A percentile compares a stretch with the other conserved stretches of the same genome.
These are phyloP conservation scores for Microcebus murinus DNA, from an alignment of 2,113 vertebrate genomes.

Conservation along the genomic window DNA sequence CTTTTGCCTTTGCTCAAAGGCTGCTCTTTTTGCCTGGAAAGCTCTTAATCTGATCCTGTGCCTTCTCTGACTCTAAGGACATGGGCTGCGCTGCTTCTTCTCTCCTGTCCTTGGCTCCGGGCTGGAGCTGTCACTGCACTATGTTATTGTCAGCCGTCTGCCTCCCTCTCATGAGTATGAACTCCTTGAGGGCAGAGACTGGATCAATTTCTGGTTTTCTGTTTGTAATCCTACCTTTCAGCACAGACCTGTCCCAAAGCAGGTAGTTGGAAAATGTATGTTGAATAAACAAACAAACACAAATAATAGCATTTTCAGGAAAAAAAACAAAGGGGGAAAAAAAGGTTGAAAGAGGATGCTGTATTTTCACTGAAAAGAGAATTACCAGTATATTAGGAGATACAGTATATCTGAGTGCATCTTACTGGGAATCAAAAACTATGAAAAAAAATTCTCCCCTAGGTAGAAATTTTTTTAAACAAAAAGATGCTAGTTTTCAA, in stretches of 20 bases:
- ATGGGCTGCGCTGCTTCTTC: background rate
- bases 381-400: background rate
- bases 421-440: background rate
- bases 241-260: background rate
- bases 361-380: background rate
- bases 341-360: background rate
- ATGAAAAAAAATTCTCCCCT: background rate
- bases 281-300: constrained; percentile 3
- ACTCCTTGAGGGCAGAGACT: constrained; percentile 1
- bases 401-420: background rate
- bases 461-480: background rate
- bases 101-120: background rate
- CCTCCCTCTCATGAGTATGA: background rate
- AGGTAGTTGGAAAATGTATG: background rate
- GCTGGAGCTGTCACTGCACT: background rate
- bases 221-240: background rate
- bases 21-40: background rate
- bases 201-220: constrained; percentile 43
- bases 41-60: background rate
- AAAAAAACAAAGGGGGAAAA: background rate
- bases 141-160: background rate
- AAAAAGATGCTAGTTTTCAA: background rate
- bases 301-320: constrained; percentile 14
- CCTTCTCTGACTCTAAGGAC: background rate
- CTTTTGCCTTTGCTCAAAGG: background rate